These are phyloP conservation scores for Ametastegia equiseti DNA, from an alignment of 2,888 invertebrate genomes.

Conservation along the genomic window DNA sequence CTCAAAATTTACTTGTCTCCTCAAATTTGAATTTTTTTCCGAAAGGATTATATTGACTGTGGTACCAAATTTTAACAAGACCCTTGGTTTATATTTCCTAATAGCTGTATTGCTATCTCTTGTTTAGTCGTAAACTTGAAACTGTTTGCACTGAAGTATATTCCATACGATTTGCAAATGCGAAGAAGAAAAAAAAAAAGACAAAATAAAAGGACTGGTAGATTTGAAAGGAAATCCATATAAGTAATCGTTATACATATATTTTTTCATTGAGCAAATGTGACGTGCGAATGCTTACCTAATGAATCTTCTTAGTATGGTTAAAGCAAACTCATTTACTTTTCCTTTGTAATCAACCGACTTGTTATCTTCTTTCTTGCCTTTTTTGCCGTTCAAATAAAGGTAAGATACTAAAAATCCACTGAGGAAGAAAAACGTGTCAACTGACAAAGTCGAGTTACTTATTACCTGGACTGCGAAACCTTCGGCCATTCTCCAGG, in stretches of 20 bases:
- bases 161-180: background rate
- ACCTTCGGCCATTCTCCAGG: constrained; percentile 70
- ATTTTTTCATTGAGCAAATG: background rate
- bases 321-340: constrained; percentile 58
- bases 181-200: background rate
- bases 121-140: background rate
- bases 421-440: constrained; percentile 76
- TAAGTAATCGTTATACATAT: background rate
- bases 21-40: too few relatives aligned
- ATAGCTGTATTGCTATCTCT: background rate
- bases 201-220: background rate
- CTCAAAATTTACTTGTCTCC: too few relatives aligned
- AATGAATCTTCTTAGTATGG: constrained; percentile 72
- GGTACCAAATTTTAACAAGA: too few relatives aligned
- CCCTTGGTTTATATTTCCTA: too few relatives aligned
- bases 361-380: constrained; percentile 54
- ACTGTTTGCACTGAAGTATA: background rate
- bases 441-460: constrained; percentile 76
- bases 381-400: constrained; percentile 60
- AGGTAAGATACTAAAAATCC: constrained; percentile 69
- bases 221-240: background rate
- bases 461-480: constrained; percentile 73
- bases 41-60: too few relatives aligned
- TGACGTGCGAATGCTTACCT: constrained; percentile 66
- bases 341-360: constrained; percentile 53